phyloP scores from a whole-genome alignment of 1,140 invertebrate genomes.

The Trichoplusia ni region DNA sequence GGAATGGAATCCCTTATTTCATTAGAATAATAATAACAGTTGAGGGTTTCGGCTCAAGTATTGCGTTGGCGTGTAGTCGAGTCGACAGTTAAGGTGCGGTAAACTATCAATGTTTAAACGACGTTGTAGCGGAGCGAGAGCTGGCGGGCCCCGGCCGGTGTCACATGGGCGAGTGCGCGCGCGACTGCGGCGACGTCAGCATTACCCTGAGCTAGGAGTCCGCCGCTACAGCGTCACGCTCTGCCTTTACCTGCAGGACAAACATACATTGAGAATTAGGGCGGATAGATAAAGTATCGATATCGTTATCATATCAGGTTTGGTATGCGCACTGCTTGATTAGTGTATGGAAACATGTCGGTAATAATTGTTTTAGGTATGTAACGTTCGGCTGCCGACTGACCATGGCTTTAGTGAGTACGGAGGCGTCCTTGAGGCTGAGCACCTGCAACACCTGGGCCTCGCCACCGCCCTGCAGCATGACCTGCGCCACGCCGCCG shows the following conservation, averaged over 20 bases:
- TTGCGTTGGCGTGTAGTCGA: background rate
- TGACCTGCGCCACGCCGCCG: conserved; percentile 89
- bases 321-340: too few species aligned
- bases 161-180: conserved; percentile 21
- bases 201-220: conserved; percentile 72
- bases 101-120: background rate
- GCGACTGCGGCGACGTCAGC: conserved; percentile 44
- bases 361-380: background rate
- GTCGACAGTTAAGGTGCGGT: background rate
- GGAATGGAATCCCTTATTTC: background rate
- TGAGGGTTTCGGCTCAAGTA: background rate
- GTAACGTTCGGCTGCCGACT: conserved; percentile 47
- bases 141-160: too few species aligned
- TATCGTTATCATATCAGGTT: too few species aligned
- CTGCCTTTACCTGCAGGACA: conserved; percentile 74
- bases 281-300: too few species aligned
- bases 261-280: too few species aligned
- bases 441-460: conserved; percentile 91
- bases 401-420: conserved; percentile 89
- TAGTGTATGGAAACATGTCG: too few species aligned
- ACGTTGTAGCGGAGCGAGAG: too few species aligned
- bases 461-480: conserved; percentile 88
- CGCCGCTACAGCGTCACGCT: conserved; percentile 67
- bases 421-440: conserved; percentile 90
- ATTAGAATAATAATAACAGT: conserved; percentile 13